Conservation (phyloP, 2,113 vertebrate genomes). For the Syngnathus typhle region DNA sequence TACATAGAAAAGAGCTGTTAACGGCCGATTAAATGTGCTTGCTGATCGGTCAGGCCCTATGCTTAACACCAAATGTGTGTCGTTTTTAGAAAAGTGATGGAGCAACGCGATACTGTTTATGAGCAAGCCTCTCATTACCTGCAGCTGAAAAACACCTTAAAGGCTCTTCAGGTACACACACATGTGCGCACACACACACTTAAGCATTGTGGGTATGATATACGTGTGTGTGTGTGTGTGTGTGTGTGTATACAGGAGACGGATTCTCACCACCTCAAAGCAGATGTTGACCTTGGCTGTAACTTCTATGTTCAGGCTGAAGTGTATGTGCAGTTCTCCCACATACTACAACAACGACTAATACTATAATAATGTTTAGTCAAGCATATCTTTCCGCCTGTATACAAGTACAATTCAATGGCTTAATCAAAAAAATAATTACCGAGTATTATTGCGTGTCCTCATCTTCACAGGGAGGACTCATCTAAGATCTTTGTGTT, state of each 20-base stretch:
- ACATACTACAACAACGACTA: not conserved
- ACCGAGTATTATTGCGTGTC: not conserved
- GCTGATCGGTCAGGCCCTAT: too few species aligned
- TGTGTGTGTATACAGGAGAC: constrained; percentile 62
- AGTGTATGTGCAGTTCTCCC: constrained; percentile 61
- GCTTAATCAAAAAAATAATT: not conserved
- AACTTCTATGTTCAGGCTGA: constrained; percentile 84
- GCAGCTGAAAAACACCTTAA: constrained; percentile 81
- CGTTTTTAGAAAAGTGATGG: constrained; percentile 74
- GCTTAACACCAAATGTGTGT: not conserved
- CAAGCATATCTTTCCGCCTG: not conserved
- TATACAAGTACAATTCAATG: not conserved
- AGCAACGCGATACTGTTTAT: constrained; percentile 81
- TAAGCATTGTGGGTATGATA: not conserved
- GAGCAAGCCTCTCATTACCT: constrained; percentile 83
- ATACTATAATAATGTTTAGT: not conserved
- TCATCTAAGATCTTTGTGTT: constrained; percentile 78
- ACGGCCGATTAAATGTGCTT: too few species aligned
- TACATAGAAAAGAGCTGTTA: too few species aligned
- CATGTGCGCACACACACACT: not conserved
- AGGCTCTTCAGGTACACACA: constrained; percentile 74
- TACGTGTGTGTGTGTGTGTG: not conserved
- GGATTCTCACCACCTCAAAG: constrained; percentile 69
- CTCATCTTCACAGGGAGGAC: constrained; percentile 67
- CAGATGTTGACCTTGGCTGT: constrained; percentile 83